Evolutionary conservation across 2,797 vertebrate genomes (phyloP), one percentile per base, ranked within the genome.

Genomic region (Rhinophrynus dorsalis): DNA sequence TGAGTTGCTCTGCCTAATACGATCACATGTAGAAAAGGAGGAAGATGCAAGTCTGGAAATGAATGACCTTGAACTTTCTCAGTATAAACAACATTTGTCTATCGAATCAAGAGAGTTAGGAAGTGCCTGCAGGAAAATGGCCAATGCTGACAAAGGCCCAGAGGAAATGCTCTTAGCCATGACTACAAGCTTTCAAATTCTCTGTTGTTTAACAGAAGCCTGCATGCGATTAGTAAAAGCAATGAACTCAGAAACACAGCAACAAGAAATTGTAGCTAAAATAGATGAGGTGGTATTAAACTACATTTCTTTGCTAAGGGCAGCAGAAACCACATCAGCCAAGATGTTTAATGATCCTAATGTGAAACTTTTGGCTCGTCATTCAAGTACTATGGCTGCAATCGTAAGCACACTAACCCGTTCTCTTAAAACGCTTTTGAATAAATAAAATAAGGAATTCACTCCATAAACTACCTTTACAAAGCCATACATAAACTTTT

Each of bases 401-500:
- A 87, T 94, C 84, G 88, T 95, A 90, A 92, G 94, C 90, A 89
- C 93, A 92, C 92, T 96, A 89, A 94, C 90, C 85, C 88, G 88
- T 90, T 94, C 94, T 91, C 93, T 95, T 89, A 91, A 92, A 89
- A 93, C 87, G 90, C 91, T 92, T 92, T 90, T 93, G 84, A 87
- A 92, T 83, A 90, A 92, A 86, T 92, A 87, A 94, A 87, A 82
- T 86, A 82, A 81, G 85, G 88, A 89, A 86, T 76, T 91, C 90
- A 91, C 82, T 77, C 92, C 90, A 90, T 90, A 88, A 89, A 89
- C 91, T 92, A 92, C 92, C 92, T 93, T 93, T 95, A 94, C 87
- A 92, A 97, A 98, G 97, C 97, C 97, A 99, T 98, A 97, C 91
- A 91, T 94, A 82, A 86, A 86, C 69, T 89, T 89, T 47, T 79